Evolutionary conservation across 2,113 vertebrate genomes (phyloP), one percentile per base, ranked within the genome.

Genomic region (Sebastes fasciatus): DNA sequence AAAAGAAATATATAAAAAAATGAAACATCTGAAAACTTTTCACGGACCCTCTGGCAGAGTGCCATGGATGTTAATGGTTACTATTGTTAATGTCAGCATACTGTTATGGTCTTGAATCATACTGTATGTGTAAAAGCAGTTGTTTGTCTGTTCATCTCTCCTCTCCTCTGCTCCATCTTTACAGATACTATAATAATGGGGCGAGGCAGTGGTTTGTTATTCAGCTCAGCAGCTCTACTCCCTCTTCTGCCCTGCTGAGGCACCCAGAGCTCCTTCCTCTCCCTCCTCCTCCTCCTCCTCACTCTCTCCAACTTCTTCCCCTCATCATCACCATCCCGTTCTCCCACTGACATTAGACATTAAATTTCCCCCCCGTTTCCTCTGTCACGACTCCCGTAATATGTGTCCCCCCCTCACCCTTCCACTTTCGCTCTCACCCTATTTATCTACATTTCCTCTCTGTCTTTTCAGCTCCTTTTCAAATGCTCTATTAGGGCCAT

Each of bases 391-490:
- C 78, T 62, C 48, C 43, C 42, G 1, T 83, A 60, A 65, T 43
- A n/a, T 17, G 19, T 46, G 62, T 72, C 26, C 68, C 26, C 68
- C 21, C n/a, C 23, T 76, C 60, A n/a, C 21, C 23, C 2, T 79
- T 60, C 77, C 51, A 8, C 45, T 54, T 74, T 66, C 4, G 6
- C 45, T 71, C 57, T 42, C 21, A 68, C 3, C 14, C 34, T 73
- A 52, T 77, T 76, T 23, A 51, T 83, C 79, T n/a, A 19, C 63
- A 70, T 69, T 80, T 74, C 65, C 77, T 74, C 54, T 48, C 3
- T 40, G 26, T 66, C 60, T 75, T 85, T 90, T 86, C 54, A 80
- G 16, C 17, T 78, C 57, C 43, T 45, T 85, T 85, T 81, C 45
- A 90, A 76, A 88, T 57, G 52, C 60, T 19, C 34, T 42, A 17